Percentiles rank a stretch among this genome's conserved stretches.
Evolutionary conservation across 1,140 invertebrate genomes (phyloP).

Genomic region (Anastrepha ludens): DNA sequence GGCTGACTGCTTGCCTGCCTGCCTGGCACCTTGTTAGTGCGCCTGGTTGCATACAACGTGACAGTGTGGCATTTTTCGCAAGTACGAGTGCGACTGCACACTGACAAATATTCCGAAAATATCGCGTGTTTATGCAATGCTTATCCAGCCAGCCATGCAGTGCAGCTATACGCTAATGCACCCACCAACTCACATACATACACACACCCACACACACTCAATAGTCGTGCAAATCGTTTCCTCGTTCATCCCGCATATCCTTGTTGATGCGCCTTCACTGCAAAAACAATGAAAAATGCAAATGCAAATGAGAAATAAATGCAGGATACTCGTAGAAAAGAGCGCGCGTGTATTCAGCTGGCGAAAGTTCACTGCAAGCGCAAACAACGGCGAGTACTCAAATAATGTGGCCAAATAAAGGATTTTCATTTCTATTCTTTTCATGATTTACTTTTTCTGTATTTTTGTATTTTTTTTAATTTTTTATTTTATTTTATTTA

Average conservation of each 20-base stretch:
- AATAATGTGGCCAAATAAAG: background rate
- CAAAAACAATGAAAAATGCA: constrained; percentile 72
- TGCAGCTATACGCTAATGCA: background rate
- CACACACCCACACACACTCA: background rate
- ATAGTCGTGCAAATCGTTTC: no score
- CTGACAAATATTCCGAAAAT: constrained; percentile 38
- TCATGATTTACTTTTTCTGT: background rate
- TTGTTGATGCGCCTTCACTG: background rate
- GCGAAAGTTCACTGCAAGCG: constrained; percentile 27
- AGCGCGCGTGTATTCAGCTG: constrained; percentile 35
- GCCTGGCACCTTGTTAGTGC: constrained; percentile 25
- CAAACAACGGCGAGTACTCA: background rate
- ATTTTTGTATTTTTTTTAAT: background rate
- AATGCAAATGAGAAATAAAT: constrained; percentile 74
- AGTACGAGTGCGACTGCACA: constrained; percentile 1
- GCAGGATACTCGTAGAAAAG: constrained; percentile 60
- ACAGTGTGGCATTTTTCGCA: background rate
- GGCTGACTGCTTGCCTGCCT: background rate
- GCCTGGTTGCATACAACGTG: background rate
- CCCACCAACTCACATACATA: background rate
- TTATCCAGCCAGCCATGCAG: background rate
- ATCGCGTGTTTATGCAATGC: background rate
- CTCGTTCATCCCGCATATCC: background rate
- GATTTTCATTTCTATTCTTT: background rate
- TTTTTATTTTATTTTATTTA: background rate